A percentile compares a stretch with the other conserved stretches of the same genome.
phyloP scores from a whole-genome alignment of 2,113 vertebrate species.

The Arothron firmamentum region DNA sequence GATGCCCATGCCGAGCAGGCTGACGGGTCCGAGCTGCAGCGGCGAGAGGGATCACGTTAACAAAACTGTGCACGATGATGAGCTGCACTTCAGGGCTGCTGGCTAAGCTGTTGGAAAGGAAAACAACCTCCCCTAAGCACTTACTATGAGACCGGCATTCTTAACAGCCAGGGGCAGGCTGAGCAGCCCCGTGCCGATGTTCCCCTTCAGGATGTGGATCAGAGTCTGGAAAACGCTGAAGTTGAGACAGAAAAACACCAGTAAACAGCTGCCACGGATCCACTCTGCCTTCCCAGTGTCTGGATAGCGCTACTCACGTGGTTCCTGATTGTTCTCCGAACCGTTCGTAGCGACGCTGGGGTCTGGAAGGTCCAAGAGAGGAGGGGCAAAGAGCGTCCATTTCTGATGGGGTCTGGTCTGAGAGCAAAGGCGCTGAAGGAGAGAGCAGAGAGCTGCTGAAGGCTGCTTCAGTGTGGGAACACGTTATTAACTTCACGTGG shows the following conservation, averaged over 20 bases:
- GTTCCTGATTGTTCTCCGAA: slow-evolving; percentile 69
- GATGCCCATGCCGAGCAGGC: slow-evolving; percentile 86
- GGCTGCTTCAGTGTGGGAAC: no score
- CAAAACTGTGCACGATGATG: no score
- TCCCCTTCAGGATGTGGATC: slow-evolving; percentile 93
- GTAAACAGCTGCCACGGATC: neutral
- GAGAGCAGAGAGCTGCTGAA: no score
- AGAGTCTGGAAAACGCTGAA: slow-evolving; percentile 88
- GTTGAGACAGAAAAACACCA: neutral
- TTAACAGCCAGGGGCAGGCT: slow-evolving; percentile 92
- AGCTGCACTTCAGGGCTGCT: no score
- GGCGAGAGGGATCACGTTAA: neutral
- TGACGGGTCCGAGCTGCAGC: slow-evolving; percentile 86
- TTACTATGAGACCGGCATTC: slow-evolving; percentile 93
- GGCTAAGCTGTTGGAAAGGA: no score
- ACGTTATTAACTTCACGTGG: no score
- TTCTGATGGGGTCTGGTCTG: slow-evolving; percentile 64
- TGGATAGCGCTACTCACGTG: slow-evolving; percentile 57
- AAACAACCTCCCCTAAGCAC: slow-evolving; percentile 24
- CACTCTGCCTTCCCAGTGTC: no score
- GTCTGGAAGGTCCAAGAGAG: slow-evolving; percentile 54
- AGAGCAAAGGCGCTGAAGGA: slow-evolving; percentile 48
- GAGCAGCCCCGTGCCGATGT: slow-evolving; percentile 91
- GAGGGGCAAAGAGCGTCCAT: slow-evolving; percentile 64
- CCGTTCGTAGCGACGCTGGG: slow-evolving; percentile 70